phyloP scores from a whole-genome alignment of 2,113 vertebrate genomes.

The Lates calcarifer region DNA sequence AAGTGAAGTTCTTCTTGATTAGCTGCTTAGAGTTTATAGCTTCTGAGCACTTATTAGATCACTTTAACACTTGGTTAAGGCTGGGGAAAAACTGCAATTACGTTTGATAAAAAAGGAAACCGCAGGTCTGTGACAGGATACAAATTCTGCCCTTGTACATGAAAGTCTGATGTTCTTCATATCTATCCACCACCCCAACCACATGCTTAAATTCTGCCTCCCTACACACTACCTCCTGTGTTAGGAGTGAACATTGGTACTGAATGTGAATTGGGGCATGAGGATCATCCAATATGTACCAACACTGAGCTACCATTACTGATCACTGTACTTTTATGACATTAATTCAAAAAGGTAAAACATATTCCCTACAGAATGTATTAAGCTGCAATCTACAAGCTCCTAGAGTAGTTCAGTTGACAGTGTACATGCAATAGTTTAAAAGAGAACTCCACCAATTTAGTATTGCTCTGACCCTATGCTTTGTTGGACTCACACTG shows the following conservation, averaged over 20 bases:
- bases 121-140: too few relatives aligned
- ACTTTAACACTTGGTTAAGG: too few relatives aligned
- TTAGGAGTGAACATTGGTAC: not conserved
- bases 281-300: too few relatives aligned
- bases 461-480: not conserved
- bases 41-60: not conserved
- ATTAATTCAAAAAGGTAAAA: too few relatives aligned
- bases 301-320: not conserved
- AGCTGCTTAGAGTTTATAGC: not conserved
- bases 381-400: not conserved
- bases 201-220: too few relatives aligned
- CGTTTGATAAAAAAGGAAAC: too few relatives aligned
- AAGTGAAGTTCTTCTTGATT: conserved; percentile 12
- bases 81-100: not conserved
- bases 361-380: too few relatives aligned
- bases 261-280: not conserved
- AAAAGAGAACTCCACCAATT: not conserved
- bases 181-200: too few relatives aligned
- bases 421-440: too few relatives aligned
- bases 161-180: too few relatives aligned
- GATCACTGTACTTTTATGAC: too few relatives aligned
- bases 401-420: not conserved
- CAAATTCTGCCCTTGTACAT: too few relatives aligned
- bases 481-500: not conserved
- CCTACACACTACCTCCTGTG: not conserved